Percentiles rank a stretch among this genome's conserved stretches.
Evolutionary conservation across 2,888 invertebrate species (phyloP).

Genomic region (Conus canariensis): DNA sequence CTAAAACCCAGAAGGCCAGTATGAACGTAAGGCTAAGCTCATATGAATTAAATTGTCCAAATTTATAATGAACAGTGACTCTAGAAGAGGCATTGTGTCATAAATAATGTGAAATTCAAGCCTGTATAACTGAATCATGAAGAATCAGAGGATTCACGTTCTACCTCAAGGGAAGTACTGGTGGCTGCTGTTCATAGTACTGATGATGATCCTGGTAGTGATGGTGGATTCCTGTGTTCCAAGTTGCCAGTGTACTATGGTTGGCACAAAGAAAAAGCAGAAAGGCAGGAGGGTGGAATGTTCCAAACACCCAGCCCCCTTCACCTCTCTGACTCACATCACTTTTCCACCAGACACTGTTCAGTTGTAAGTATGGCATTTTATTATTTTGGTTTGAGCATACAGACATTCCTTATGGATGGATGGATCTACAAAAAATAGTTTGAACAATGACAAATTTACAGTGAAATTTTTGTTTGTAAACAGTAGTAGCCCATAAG

Average conservation of each 20-base stretch:
- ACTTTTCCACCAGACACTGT: conserved; percentile 61
- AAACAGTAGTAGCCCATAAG: neutral
- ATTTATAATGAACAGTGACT: neutral
- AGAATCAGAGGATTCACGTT: neutral
- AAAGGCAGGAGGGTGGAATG: conserved; percentile 64
- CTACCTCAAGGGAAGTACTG: conserved; percentile 18
- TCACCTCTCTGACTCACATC: conserved; percentile 56
- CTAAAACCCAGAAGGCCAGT: neutral
- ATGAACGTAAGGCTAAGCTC: neutral
- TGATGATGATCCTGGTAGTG: conserved; percentile 39
- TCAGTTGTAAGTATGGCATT: conserved; percentile 62
- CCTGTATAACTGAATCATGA: neutral
- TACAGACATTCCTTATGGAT: too few species aligned
- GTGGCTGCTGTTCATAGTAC: conserved; percentile 31
- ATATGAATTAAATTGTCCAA: too few species aligned
- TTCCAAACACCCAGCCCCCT: conserved; percentile 59
- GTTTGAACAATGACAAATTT: too few species aligned
- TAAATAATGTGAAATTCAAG: conserved; percentile 3
- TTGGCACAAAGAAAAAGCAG: conserved; percentile 48
- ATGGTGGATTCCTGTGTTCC: conserved; percentile 44
- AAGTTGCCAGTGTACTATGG: conserved; percentile 55
- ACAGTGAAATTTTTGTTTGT: too few species aligned
- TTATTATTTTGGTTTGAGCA: too few species aligned
- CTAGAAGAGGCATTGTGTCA: neutral
- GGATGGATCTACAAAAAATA: too few species aligned